These are phyloP conservation scores for Chaenogobius annularis DNA, from an alignment of 2,113 vertebrate genomes.

Conservation along the genomic window DNA sequence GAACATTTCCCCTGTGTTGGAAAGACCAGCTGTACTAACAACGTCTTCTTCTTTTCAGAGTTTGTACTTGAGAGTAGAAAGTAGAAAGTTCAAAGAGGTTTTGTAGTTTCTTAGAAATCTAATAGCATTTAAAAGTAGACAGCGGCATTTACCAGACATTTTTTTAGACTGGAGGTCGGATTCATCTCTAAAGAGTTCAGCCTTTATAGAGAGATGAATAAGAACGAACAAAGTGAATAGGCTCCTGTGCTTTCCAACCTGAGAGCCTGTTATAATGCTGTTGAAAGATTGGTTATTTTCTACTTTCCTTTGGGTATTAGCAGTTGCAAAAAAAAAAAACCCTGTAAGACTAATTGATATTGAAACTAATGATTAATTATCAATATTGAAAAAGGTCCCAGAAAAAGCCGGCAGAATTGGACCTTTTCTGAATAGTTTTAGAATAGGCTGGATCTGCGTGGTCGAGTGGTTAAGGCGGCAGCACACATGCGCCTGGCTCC, in stretches of 20 bases:
- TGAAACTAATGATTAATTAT: no score
- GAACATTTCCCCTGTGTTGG: slow-evolving; percentile 11
- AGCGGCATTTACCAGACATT: slow-evolving; percentile 30
- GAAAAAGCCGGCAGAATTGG: no score
- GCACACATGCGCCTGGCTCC: no score
- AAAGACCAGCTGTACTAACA: slow-evolving; percentile 37
- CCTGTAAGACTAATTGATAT: no score
- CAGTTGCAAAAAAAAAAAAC: no score
- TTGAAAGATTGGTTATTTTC: not conserved
- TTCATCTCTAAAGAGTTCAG: slow-evolving; percentile 26
- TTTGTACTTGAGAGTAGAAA: not conserved
- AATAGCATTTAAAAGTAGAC: slow-evolving; percentile 23
- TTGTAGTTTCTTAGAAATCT: slow-evolving; percentile 5
- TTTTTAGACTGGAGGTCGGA: slow-evolving; percentile 26
- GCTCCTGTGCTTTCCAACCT: slow-evolving; percentile 14
- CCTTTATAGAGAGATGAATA: slow-evolving; percentile 11
- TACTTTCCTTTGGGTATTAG: no score
- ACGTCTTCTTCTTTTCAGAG: slow-evolving; percentile 5
- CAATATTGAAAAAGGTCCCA: no score
- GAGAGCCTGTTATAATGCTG: slow-evolving; percentile 28
- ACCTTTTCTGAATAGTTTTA: no score
- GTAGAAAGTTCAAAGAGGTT: slow-evolving; percentile 13
- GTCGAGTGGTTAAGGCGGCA: no score
- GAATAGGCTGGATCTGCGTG: no score
- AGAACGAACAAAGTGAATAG: slow-evolving; percentile 7